Evolutionary conservation across 1,140 invertebrate species (phyloP).

Genomic region (Drosophila neocordata): DNA sequence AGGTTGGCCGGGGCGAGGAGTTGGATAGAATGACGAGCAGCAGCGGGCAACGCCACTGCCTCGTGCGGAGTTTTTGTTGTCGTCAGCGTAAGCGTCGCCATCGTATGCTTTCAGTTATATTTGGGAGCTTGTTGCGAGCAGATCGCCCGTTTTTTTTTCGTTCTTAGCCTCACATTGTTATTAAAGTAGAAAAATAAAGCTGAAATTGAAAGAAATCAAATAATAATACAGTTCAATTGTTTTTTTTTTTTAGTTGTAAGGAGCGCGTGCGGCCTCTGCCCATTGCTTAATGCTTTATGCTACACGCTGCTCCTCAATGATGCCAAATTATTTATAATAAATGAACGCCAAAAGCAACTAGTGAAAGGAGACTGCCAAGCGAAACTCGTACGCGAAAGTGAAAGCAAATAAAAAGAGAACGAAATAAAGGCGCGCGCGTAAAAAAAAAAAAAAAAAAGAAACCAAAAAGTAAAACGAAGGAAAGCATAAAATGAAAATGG

Average conservation of each 20-base stretch:
- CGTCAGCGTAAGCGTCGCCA: background rate
- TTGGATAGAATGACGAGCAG: too few species aligned
- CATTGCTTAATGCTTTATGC: background rate
- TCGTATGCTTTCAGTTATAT: conserved; percentile 55
- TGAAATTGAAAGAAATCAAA: background rate
- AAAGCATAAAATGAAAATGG: conserved; percentile 48
- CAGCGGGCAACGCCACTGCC: background rate
- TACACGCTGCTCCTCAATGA: conserved; percentile 33
- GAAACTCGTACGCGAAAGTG: conserved; percentile 15
- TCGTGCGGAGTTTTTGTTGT: background rate
- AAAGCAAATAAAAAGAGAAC: conserved; percentile 47
- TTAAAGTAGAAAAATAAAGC: conserved; percentile 1
- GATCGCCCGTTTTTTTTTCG: conserved; percentile 6
- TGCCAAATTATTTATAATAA: conserved; percentile 65
- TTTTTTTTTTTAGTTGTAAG: background rate
- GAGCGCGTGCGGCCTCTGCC: background rate
- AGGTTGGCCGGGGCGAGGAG: background rate
- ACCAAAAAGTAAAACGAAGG: too few species aligned
- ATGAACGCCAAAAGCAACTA: conserved; percentile 55
- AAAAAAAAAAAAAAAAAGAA: background rate
- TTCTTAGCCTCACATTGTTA: conserved; percentile 18
- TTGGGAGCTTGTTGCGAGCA: conserved; percentile 64
- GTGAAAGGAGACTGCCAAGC: conserved; percentile 25
- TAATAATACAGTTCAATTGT: background rate
- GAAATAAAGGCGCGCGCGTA: conserved; percentile 28